Evolutionary conservation across 2,797 vertebrate genomes (phyloP).

Genomic region (Acanthurus tractus): DNA sequence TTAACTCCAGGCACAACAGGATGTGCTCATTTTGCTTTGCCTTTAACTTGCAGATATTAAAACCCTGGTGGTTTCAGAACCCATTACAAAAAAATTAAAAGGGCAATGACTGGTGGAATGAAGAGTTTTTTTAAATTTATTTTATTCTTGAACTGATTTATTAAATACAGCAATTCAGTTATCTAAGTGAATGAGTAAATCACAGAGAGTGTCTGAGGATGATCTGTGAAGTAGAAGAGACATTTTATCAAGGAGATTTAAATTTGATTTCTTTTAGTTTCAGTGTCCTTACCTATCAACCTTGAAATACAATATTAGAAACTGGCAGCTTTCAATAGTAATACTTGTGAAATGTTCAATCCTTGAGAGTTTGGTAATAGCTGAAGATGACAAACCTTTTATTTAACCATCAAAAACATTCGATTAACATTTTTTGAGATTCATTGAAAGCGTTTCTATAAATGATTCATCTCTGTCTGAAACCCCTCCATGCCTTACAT

Average conservation of each 20-base stretch:
- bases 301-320: neutral
- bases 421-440: conserved; percentile 10
- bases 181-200: conserved; percentile 33
- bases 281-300: conserved; percentile 6
- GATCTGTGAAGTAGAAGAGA: conserved; percentile 14
- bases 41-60: conserved; percentile 26
- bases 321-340: neutral
- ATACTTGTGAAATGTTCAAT: neutral
- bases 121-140: conserved; percentile 5
- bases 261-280: conserved; percentile 10
- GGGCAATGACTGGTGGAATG: neutral
- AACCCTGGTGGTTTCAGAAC: conserved; percentile 15
- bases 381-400: conserved; percentile 9
- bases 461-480: neutral
- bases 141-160: neutral
- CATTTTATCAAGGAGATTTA: conserved; percentile 29
- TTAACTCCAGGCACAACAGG: conserved; percentile 19
- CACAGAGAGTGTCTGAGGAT: conserved; percentile 1
- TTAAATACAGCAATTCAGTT: conserved; percentile 22
- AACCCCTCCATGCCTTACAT: neutral
- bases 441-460: neutral
- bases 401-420: conserved; percentile 26
- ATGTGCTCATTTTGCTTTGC: conserved; percentile 8
- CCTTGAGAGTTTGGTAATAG: conserved; percentile 1
- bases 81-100: neutral